These are phyloP conservation scores for Drosophila repleta DNA, from an alignment of 1,140 invertebrate species.

Conservation along the genomic window DNA sequence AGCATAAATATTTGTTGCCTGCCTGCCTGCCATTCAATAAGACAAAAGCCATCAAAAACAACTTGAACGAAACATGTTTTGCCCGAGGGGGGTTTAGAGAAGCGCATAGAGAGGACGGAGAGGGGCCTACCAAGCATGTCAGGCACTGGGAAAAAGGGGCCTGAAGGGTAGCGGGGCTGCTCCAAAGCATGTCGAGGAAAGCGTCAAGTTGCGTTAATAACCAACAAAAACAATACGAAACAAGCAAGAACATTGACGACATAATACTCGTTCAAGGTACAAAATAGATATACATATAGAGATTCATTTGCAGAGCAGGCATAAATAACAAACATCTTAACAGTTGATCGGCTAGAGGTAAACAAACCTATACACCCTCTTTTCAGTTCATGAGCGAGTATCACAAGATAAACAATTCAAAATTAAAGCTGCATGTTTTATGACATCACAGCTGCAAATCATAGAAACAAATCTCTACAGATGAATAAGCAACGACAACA, in stretches of 20 bases:
- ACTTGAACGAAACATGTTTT: constrained; percentile 44
- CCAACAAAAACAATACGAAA: background rate
- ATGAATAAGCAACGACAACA: background rate
- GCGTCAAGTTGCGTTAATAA: constrained; percentile 7
- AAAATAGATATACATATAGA: too few relatives aligned
- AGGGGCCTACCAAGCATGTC: background rate
- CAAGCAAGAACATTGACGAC: too few relatives aligned
- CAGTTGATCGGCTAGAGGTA: too few relatives aligned
- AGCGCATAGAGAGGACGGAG: too few relatives aligned
- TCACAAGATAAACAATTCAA: background rate
- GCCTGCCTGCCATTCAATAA: constrained; percentile 42
- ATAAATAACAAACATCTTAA: too few relatives aligned
- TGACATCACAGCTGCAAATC: constrained; percentile 23
- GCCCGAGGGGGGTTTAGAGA: background rate
- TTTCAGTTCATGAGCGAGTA: too few relatives aligned
- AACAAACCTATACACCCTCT: too few relatives aligned
- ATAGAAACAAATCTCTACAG: constrained; percentile 14
- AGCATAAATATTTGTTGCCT: constrained; percentile 16
- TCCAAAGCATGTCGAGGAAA: background rate
- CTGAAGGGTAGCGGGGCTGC: background rate
- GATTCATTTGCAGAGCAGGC: too few relatives aligned
- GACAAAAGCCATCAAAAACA: constrained; percentile 51
- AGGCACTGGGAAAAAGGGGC: too few relatives aligned
- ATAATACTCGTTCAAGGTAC: too few relatives aligned
- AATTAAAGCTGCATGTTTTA: constrained; percentile 3